These are phyloP conservation scores for Rotaria sp. DNA, from an alignment of 2,888 invertebrate species.

Conservation along the genomic window DNA sequence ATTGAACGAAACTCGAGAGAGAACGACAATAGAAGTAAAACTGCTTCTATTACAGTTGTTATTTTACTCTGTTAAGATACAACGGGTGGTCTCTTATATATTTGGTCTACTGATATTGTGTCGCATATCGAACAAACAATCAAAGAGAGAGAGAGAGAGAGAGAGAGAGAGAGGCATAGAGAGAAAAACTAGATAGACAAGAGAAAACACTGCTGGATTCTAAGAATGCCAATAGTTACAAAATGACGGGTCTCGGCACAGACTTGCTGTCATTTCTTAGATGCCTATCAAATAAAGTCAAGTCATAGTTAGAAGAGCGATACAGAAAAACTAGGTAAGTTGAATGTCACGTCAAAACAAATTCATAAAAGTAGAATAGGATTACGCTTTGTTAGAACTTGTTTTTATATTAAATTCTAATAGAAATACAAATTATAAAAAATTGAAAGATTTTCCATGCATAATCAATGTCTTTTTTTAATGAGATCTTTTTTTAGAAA, in stretches of 20 bases:
- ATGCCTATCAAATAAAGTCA: not conserved
- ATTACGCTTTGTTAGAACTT: not conserved
- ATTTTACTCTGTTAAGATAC: not conserved
- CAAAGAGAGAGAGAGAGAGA: not conserved
- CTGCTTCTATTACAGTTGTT: not conserved
- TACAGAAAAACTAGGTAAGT: not conserved
- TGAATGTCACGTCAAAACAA: not conserved
- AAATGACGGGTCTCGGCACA: not conserved
- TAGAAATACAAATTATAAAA: not conserved
- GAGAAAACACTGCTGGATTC: not conserved
- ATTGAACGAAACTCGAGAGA: not conserved
- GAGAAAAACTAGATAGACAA: not conserved
- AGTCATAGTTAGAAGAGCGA: not conserved
- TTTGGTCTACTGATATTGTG: not conserved
- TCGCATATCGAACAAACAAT: not conserved
- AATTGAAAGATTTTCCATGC: not conserved
- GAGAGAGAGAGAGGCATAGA: not conserved
- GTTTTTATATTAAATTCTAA: not conserved
- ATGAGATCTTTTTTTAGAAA: not conserved
- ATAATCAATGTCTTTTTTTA: not conserved
- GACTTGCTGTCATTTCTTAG: not conserved
- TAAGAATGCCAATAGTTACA: not conserved
- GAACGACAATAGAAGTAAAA: not conserved
- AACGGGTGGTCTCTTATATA: not conserved
- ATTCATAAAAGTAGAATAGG: not conserved